phyloP scores from a whole-genome alignment of 2,797 vertebrate species.

The Potorous gilbertii region DNA sequence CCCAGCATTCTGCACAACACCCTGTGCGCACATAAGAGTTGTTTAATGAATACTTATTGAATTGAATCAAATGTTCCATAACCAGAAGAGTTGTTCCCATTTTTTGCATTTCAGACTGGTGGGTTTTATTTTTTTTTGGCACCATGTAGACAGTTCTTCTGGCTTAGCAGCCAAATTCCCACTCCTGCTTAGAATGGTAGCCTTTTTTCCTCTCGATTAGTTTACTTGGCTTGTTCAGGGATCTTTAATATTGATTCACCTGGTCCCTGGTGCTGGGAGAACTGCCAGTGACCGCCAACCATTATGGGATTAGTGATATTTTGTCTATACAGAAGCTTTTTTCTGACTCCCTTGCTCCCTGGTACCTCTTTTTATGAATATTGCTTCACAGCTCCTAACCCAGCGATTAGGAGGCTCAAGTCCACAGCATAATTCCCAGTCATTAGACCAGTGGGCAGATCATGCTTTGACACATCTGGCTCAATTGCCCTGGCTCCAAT shows the following conservation, averaged over 20 bases:
- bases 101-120: conserved; percentile 23
- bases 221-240: conserved; percentile 65
- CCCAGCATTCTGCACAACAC: not conserved
- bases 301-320: conserved; percentile 76
- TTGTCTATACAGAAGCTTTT: conserved; percentile 72
- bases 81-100: conserved; percentile 20
- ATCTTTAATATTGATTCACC: conserved; percentile 71
- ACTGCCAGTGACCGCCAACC: conserved; percentile 73
- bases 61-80: conserved; percentile 2
- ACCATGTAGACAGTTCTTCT: conserved; percentile 16
- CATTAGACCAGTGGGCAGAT: conserved; percentile 72
- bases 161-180: conserved; percentile 26
- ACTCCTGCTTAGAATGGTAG: conserved; percentile 51
- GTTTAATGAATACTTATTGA: not conserved
- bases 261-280: conserved; percentile 72
- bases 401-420: conserved; percentile 43
- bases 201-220: conserved; percentile 44
- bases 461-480: conserved; percentile 51
- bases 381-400: conserved; percentile 71
- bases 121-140: not conserved
- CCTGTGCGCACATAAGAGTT: not conserved
- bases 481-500: conserved; percentile 66
- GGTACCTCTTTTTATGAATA: conserved; percentile 70
- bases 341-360: conserved; percentile 68
- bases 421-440: conserved; percentile 25